Conservation (phyloP, 2,797 vertebrate species). For the Poecilia picta region DNA sequence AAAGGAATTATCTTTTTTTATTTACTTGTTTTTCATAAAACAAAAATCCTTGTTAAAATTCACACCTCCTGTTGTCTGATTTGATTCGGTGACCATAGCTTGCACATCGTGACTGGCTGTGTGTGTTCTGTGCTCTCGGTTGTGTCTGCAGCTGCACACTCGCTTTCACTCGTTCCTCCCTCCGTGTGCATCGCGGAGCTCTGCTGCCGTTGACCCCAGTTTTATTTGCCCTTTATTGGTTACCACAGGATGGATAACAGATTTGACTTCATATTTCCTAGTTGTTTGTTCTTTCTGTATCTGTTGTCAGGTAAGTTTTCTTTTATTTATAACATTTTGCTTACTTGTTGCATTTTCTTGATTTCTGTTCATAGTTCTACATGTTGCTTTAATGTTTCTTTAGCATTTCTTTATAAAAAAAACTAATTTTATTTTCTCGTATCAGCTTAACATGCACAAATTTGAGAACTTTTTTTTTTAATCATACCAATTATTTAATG, state of each 20-base stretch:
- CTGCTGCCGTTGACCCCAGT: conserved; percentile 42
- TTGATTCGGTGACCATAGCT: neutral
- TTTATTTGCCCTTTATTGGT: conserved; percentile 29
- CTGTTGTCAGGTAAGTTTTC: conserved; percentile 74
- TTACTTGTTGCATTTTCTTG: conserved; percentile 63
- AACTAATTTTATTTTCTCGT: neutral
- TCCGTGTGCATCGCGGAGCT: conserved; percentile 36
- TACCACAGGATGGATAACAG: conserved; percentile 67
- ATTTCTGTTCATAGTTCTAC: neutral
- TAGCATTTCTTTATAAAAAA: neutral
- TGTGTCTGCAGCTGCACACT: conserved; percentile 29
- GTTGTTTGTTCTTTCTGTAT: conserved; percentile 54
- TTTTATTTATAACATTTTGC: neutral
- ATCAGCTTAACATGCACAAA: neutral
- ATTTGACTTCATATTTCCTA: conserved; percentile 33
- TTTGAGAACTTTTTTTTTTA: conserved; percentile 5
- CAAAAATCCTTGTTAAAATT: neutral
- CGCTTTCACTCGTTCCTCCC: conserved; percentile 52
- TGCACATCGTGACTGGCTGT: conserved; percentile 22
- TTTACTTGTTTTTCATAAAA: neutral
- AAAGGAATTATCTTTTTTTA: neutral
- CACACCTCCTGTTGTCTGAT: neutral
- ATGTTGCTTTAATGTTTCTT: neutral
- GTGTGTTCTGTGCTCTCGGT: conserved; percentile 15
- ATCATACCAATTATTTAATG: neutral